Evolutionary conservation across 2,888 invertebrate species (phyloP), one percentile per base, ranked within the genome.

Genomic region (Chrysopilus asiliformis): DNA sequence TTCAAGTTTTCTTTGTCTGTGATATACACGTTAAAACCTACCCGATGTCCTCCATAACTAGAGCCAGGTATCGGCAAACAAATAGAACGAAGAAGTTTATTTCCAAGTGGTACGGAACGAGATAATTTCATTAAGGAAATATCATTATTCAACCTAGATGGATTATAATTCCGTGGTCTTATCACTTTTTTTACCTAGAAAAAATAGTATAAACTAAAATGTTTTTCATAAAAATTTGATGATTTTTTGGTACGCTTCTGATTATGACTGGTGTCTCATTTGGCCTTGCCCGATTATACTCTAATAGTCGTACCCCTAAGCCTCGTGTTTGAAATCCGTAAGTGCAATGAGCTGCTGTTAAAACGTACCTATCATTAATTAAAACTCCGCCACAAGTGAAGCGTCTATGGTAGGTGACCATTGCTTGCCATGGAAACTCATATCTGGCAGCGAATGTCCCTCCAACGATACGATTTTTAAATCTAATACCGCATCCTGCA

Each of bases 311-410:
- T 0, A 76, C 71, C 4, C 66, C 55, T 36, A 78, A 68, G 19
- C 64, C 53, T 22, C 63, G 61, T 41, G 51, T 58, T 10, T 59
- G 65, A 55, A 76, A 73, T 15, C 79, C 76, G 47, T 72, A 67
- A 26, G 79, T 72, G 50, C 81, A 82, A 57, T 82, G 81, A 1
- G 75, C 74, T 1, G 81, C 81, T 1, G 80, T 81, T 34, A 80
- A 50, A 24, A 80, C 60, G 50, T 79, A 79, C 42, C 68, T 58
- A 47, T 75, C 72, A 50, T 72, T 77, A 49, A 81, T 73, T 17
- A 79, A 64, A 1, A 76, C 68, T 1, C 70, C 79, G 1, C 76
- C 80, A 53, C 81, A 81, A 59, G 76, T 79, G 58, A 79, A 77
- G 31, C 71, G 57, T 22, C 68, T 67, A 39, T 64, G 66, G 55